These are phyloP conservation scores for Drosophila prostipennis DNA, from an alignment of 2,888 invertebrate genomes.

Conservation along the genomic window DNA sequence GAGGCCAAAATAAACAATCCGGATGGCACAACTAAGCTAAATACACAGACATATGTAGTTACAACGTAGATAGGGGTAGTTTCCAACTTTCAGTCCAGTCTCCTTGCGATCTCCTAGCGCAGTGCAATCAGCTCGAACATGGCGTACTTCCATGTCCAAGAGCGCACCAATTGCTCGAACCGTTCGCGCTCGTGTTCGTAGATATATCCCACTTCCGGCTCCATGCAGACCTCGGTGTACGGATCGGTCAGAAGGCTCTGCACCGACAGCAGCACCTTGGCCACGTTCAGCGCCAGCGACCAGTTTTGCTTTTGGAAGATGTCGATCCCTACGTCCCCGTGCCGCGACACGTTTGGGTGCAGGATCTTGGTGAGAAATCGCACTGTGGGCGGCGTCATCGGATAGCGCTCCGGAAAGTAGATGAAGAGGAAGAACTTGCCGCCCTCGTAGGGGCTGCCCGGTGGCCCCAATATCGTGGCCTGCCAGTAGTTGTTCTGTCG, in stretches of 20 bases:
- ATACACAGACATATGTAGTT: constrained; percentile 63
- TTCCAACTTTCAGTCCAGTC: constrained; percentile 72
- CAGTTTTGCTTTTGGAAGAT: constrained; percentile 97
- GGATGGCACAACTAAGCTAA: constrained; percentile 73
- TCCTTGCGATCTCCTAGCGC: constrained; percentile 28
- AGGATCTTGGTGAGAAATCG: constrained; percentile 96
- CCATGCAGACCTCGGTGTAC: constrained; percentile 95
- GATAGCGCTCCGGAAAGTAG: constrained; percentile 94
- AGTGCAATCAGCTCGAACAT: constrained; percentile 89
- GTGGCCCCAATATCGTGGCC: constrained; percentile 95
- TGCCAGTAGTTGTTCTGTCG: constrained; percentile 91
- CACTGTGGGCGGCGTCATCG: constrained; percentile 95
- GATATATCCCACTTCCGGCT: constrained; percentile 92
- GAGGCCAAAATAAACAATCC: constrained; percentile 51
- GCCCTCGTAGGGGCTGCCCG: constrained; percentile 96
- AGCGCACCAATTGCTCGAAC: constrained; percentile 92
- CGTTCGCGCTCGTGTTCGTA: constrained; percentile 89
- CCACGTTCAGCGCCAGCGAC: constrained; percentile 96
- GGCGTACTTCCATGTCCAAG: constrained; percentile 96
- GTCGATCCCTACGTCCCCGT: constrained; percentile 98
- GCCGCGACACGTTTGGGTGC: constrained; percentile 97
- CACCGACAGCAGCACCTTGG: constrained; percentile 94
- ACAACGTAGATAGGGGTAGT: constrained; percentile 49
- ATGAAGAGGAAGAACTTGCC: constrained; percentile 96
- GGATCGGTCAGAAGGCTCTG: constrained; percentile 96